Evolutionary conservation across 2,113 vertebrate genomes (phyloP), one percentile per base, ranked within the genome.

Genomic region (Misgurnus anguillicaudatus): DNA sequence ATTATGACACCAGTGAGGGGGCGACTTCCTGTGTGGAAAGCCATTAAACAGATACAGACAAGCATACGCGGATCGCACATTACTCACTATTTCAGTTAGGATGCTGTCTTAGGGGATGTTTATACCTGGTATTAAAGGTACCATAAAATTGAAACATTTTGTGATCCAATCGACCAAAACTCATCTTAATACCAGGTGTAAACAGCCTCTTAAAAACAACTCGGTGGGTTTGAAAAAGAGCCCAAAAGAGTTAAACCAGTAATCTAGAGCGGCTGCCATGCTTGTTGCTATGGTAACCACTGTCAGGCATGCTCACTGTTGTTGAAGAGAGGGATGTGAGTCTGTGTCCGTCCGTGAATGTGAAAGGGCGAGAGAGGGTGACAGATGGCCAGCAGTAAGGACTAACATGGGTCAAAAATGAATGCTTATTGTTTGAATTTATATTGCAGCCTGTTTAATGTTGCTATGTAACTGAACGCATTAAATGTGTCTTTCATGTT

Each of bases 331-430:
- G 51, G 53, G 51, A 58, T 58, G 69, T 41, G 51, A 10, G 4
- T 2, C 57, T 62, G 57, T 61, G 57, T 61, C 13, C 21, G 9
- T 58, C 55, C 24, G 58, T 47, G 58, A 75, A 41, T 73, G 71
- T 73, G 55, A 61, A 38, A 60, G 71, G 53, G 36, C 10, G 38
- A 17, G 57, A 21, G 57, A 61, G 38, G 71, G 57, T 11, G 72
- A 75, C 72, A 75, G 72, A 75, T 75, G 72, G 70, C 38, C 70
- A 72, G 36, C 39, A 66, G n/a, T 9, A 58, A 58, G 53, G 39
- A 21, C 36, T 42, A 10, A 21, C 11, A 2, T n/a, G 0, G 2
- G 36, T 16, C 48, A 71, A 71, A 53, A 57, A 57, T 14, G 17
- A 6, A 57, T n/a, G 53, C 53, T 7, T 16, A 19, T 57, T n/a